Base-by-base conservation (phyloP, 2,888 invertebrate genomes). In the Stenodema calcarata region DNA sequence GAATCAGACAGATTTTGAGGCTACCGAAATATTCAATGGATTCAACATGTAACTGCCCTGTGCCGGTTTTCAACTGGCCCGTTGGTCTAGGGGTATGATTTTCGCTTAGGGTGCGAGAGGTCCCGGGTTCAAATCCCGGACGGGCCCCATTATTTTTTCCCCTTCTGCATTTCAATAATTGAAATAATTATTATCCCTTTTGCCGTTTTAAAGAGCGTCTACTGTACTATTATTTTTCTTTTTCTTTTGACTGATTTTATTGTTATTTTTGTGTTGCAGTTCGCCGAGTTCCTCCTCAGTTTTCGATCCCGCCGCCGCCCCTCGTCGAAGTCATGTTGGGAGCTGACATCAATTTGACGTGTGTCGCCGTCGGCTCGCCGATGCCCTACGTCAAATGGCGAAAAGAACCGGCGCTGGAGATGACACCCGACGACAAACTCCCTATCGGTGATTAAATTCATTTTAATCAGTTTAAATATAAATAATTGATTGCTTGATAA, bases 361-460 rank as follows among this genome's bases (percentile, higher is more conserved):
- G 99, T 91, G 98, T 98, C 86, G 99, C 99, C 12, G 96, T 97
- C 42, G 99, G 99, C 27, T 97, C 99, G 0, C 99, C 99, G 7
- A 98, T 99, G 98, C 99, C 99, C 0, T 95, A 95, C 90, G 98
- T 99, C 85, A 98, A 97, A 92, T 97, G 97, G 97, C 94, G 95
- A 89, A 96, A 96, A 92, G 96, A 95, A 83, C 93, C 95, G 44
- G 94, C 94, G 12, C 94, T 94, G 91, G 97, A 97, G 92, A 92
- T 98, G 89, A 97, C 97, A 0, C 96, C 97, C 0, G 97, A 97
- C 91, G 97, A 97, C 91, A 95, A 96, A 90, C 93, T 97, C 86
- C 95, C 96, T 0, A 93, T 97, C 78, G 96, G 97, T 73, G 18
- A 83, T n/a, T n/a, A n/a, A n/a, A n/a, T n/a, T n/a, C n/a, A n/a